A percentile compares a stretch with the other conserved stretches of the same genome.
These are phyloP conservation scores for Parnassius mnemosyne DNA, from an alignment of 2,888 invertebrate genomes.

Conservation along the genomic window DNA sequence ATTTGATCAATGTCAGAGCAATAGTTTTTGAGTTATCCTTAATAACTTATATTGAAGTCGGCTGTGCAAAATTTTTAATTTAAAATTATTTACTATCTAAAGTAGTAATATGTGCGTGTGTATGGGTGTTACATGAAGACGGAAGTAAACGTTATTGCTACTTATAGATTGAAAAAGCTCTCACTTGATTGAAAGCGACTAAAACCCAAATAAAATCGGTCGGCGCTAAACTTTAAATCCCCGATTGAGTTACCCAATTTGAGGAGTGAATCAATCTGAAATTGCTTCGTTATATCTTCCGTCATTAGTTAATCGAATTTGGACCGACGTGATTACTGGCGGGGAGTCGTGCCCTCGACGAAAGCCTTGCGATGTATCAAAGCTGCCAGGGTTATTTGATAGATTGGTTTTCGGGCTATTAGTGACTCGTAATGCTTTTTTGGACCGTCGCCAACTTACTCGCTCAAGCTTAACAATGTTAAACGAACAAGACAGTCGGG, in stretches of 20 bases:
- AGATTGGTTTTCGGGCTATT: slow-evolving; percentile 15
- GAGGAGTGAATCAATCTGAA: slow-evolving; percentile 14
- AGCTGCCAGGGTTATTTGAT: slow-evolving; percentile 13
- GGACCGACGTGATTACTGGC: slow-evolving; percentile 6
- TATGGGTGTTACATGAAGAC: too few relatives aligned
- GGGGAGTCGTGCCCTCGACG: neutral
- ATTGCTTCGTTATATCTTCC: slow-evolving; percentile 8
- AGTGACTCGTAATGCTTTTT: slow-evolving; percentile 15
- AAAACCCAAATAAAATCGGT: neutral
- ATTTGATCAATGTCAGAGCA: too few relatives aligned
- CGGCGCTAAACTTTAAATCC: slow-evolving; percentile 2
- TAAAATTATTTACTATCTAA: too few relatives aligned
- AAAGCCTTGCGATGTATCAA: neutral
- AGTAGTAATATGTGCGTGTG: too few relatives aligned
- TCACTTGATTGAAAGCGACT: too few relatives aligned
- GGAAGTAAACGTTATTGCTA: too few relatives aligned
- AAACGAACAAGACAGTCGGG: slow-evolving; percentile 1
- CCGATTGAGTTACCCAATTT: slow-evolving; percentile 12
- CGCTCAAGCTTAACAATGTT: slow-evolving; percentile 5
- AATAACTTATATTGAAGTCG: too few relatives aligned
- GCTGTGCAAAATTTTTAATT: too few relatives aligned
- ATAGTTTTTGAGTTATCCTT: too few relatives aligned
- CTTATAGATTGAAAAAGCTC: too few relatives aligned
- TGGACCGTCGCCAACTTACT: slow-evolving; percentile 12
- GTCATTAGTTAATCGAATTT: slow-evolving; percentile 18